Conservation (phyloP, 2,113 vertebrate genomes). For the Epinephelus lanceolatus region DNA sequence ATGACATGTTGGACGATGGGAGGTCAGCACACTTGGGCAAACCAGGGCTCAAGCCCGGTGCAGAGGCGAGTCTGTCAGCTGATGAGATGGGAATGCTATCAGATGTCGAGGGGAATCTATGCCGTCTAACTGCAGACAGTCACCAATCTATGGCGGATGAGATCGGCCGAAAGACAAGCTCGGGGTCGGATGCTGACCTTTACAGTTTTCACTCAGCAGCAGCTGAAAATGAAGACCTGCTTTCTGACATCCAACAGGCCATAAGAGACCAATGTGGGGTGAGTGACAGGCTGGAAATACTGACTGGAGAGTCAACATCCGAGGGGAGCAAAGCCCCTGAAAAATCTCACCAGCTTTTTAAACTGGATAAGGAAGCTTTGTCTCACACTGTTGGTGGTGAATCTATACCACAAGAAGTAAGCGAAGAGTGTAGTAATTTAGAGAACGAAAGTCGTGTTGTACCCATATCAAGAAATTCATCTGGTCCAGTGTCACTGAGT, state of each 20-base stretch:
- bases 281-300: conserved; percentile 63
- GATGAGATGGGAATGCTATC: conserved; percentile 88
- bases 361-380: conserved; percentile 20
- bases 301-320: conserved; percentile 58
- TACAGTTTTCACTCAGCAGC: conserved; percentile 95
- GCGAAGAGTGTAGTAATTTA: neutral
- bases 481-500: conserved; percentile 65
- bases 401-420: conserved; percentile 21
- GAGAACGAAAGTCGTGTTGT: conserved; percentile 22
- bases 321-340: conserved; percentile 46
- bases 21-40: conserved; percentile 68
- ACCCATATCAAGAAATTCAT: conserved; percentile 62
- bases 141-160: conserved; percentile 78
- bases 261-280: conserved; percentile 87
- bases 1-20: conserved; percentile 87
- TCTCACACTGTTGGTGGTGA: neutral
- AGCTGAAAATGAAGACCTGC: conserved; percentile 92
- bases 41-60: conserved; percentile 72
- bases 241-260: conserved; percentile 93
- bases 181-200: conserved; percentile 93
- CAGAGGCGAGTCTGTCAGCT: conserved; percentile 86
- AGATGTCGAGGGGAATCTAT: conserved; percentile 86
- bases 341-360: conserved; percentile 3
- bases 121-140: conserved; percentile 75
- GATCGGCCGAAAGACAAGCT: conserved; percentile 88